Evolutionary conservation across 2,797 vertebrate species (phyloP).

Genomic region (Coendou prehensilis): DNA sequence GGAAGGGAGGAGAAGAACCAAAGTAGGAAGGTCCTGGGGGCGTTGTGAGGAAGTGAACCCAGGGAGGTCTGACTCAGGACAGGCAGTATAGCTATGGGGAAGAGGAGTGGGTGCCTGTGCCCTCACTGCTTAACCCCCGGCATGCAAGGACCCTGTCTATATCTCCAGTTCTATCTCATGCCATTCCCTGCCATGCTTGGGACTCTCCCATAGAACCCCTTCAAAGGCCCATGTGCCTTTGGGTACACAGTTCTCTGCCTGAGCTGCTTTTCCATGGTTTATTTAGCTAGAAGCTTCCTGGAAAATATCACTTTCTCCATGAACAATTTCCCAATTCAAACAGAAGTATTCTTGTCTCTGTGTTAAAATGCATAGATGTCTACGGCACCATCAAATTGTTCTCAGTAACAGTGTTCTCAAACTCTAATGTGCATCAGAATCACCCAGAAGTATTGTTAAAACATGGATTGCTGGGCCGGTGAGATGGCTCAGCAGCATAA

Average conservation of each 20-base stretch:
- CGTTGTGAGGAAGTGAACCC: not conserved
- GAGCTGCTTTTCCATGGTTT: conserved; percentile 8
- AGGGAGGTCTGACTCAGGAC: not conserved
- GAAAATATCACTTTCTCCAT: conserved; percentile 35
- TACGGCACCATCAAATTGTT: not conserved
- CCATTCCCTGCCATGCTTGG: not conserved
- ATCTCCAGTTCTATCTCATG: not conserved
- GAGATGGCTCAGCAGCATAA: too few relatives aligned
- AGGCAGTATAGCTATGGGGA: not conserved
- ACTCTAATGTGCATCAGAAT: not conserved
- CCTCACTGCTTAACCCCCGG: not conserved
- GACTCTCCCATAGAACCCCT: not conserved
- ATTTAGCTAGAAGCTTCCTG: not conserved
- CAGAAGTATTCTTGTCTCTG: not conserved
- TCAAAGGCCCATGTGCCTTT: not conserved
- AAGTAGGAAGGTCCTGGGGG: not conserved
- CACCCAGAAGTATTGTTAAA: not conserved
- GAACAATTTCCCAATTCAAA: not conserved
- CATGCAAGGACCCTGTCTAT: not conserved
- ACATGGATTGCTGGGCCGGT: not conserved
- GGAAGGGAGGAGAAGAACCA: not conserved
- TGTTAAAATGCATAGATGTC: not conserved
- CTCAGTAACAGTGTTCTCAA: not conserved
- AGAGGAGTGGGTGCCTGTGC: not conserved
- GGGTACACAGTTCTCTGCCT: not conserved